Base-by-base conservation (phyloP, 64 coral and sea anemone species). In the Pachyseris speciosa region DNA sequence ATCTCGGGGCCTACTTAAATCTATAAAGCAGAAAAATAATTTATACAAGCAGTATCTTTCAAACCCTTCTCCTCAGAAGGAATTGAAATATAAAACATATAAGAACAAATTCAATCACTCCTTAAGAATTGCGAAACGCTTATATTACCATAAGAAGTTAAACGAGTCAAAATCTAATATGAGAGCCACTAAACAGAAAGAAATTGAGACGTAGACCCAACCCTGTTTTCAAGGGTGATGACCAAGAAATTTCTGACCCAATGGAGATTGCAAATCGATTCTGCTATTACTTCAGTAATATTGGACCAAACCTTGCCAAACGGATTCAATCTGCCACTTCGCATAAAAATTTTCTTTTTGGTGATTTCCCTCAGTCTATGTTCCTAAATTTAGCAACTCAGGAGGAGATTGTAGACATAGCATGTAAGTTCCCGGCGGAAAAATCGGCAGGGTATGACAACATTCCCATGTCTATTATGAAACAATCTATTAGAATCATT, bases 221-320 rank as follows among this genome's bases (percentile, higher is more conserved):
- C 15, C 11, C 78, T 2, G 52, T 33, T 16, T 83, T 83, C 30
- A 83, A 53, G 9, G 5, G 49, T 9, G 78, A 24, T 22, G 78
- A 4, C 17, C 33, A 27, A 26, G 26, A 66, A 40, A 84, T 84
- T 16, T 41, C 57, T 15, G 72, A 75, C 17, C 86, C 69, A 38
- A 7, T 37, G 5, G 37, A 17, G 4, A 88, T 75, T 75, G 86
- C 86, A 40, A 75, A 75, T 73, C 55, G 43, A 37, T 88, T 88
- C 39, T 76, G 85, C 49, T n/a, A 75, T 24, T 88, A 88, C 36
- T 88, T 88, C 39, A 45, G 44, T 25, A 63, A 45, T 30, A 58
- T 88, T 6, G 85, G 85, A 13, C 28, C 85, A 27, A 88, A 31
- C 26, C 43, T 88, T 17, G 68, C 70, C 1, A 11, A 48, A 20